phyloP scores from a whole-genome alignment of 2,797 vertebrate genomes.

The Dendrocincla tyrannina region DNA sequence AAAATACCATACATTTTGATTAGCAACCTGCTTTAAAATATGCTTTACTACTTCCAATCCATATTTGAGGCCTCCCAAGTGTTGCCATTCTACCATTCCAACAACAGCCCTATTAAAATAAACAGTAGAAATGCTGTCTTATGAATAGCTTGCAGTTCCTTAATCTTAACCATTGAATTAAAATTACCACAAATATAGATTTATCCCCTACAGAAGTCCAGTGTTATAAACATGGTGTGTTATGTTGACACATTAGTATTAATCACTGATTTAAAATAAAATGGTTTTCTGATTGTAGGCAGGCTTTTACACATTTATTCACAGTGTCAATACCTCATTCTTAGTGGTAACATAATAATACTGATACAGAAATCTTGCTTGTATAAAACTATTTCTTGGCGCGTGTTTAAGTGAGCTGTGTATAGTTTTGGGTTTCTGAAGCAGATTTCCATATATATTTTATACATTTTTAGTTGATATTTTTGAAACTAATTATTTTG shows the following conservation, averaged over 20 bases:
- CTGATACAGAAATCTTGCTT: background rate
- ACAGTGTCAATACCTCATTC: background rate
- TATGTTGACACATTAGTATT: background rate
- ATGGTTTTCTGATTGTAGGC: background rate
- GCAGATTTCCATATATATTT: background rate
- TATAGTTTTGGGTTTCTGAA: background rate
- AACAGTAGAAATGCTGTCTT: background rate
- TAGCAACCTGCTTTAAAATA: background rate
- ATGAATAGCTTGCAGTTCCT: background rate
- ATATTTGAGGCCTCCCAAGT: background rate
- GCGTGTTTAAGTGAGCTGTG: background rate
- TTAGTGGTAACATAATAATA: background rate
- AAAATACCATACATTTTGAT: background rate
- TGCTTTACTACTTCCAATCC: background rate
- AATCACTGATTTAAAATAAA: background rate
- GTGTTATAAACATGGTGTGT: background rate
- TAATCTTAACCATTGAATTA: background rate
- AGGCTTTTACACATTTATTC: background rate
- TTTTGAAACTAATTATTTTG: background rate
- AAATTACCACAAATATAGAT: background rate
- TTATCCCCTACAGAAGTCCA: background rate
- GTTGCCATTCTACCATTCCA: background rate
- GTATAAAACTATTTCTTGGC: background rate
- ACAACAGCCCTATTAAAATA: background rate
- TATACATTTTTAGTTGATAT: background rate